Base-by-base conservation (phyloP, 2,113 vertebrate genomes). In the Myrmecobius fasciatus region DNA sequence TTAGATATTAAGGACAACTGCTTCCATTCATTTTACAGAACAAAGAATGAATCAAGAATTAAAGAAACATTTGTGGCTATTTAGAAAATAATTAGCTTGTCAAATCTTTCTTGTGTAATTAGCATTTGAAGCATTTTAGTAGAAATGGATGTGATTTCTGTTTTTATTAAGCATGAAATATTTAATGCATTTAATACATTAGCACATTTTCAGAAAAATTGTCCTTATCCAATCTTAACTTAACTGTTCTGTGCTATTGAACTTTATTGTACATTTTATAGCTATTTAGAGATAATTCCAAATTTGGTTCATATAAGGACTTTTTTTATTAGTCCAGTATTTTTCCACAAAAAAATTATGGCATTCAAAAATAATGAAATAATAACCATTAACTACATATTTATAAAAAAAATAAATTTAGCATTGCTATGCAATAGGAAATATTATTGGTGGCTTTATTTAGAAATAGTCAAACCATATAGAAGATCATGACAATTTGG, bases 101-200 rank as follows among this genome's bases (percentile, higher is more conserved):
- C 96, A 98, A 96, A 97, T 97, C 96, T 97, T 97, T 96, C 88
- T 91, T 91, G 89, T 89, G 47, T 97, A 96, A 98, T 95, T 97
- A 96, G 94, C 96, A 97, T 97, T 96, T 96, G 97, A 97, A 26
- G 92, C 95, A 97, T 92, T 54, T 96, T 95, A 94, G 91, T 96
- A 92, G 93, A 96, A 96, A 96, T 25, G 31, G 89, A 94, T 96
- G 53, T 48, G 96, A 95, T 97, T 97, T 96, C 67, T 95, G 93
- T 95, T 97, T 98, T 97, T 97, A 97, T 96, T 97, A 97, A 96
- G 94, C 96, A 97, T 96, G 97, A 97, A 91, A 97, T 97, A 97
- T 97, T 97, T 96, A 97, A 97, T 97, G 95, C 90, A 43, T 96
- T 96, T 90, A 60, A 96, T 83, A 83, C 20, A 2, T 95, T 96